Conservation (phyloP, 2,888 invertebrate genomes). For the Stenchaetothrips biformis region DNA sequence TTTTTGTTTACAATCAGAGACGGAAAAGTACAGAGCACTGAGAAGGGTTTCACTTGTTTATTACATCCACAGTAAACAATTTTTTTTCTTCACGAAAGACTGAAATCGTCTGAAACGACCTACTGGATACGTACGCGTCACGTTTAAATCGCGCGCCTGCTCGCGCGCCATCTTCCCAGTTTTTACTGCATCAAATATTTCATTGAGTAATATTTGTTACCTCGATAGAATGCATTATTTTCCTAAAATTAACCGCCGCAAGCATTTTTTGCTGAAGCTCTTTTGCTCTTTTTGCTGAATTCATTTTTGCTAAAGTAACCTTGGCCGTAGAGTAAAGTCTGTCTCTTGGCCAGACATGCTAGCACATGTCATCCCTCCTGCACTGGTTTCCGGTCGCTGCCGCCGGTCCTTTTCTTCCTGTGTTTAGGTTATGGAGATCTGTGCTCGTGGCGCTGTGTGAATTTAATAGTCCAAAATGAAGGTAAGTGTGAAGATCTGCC, state of each 20-base stretch:
- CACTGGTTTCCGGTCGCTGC: neutral
- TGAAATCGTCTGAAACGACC: no score
- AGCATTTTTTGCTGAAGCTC: no score
- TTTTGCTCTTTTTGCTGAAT: neutral
- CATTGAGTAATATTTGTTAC: no score
- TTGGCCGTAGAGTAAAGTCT: neutral
- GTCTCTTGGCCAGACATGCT: neutral
- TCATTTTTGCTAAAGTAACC: no score
- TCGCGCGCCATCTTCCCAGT: neutral
- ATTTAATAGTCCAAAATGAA: neutral
- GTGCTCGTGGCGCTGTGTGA: conserved; percentile 1
- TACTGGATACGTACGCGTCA: neutral
- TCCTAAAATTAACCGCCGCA: no score
- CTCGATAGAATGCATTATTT: no score
- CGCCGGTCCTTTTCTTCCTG: conserved; percentile 20
- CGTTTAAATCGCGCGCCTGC: neutral
- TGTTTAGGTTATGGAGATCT: neutral
- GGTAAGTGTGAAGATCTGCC: neutral
- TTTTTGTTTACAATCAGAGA: no score
- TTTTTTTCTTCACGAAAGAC: no score
- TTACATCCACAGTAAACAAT: no score
- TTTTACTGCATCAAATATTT: no score
- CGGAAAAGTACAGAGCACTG: no score
- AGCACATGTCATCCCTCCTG: neutral
- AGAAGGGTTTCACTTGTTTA: no score